These are phyloP conservation scores for Gymnobelideus leadbeateri DNA, from an alignment of 2,113 vertebrate species.

Conservation along the genomic window DNA sequence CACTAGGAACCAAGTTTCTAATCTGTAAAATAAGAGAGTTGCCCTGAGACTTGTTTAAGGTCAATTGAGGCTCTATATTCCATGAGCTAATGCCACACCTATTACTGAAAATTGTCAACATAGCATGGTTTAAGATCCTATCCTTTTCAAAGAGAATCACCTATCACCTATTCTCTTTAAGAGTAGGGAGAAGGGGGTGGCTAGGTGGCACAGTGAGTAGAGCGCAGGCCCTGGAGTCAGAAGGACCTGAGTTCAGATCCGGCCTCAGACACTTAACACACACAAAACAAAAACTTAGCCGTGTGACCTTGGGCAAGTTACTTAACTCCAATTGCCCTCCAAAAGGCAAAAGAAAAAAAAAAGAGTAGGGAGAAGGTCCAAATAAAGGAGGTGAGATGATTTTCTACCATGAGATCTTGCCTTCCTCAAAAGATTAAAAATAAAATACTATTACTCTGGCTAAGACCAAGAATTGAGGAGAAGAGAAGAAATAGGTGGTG, in stretches of 20 bases:
- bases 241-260: too few relatives aligned
- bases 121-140: background rate
- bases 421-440: background rate
- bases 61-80: background rate
- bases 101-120: background rate
- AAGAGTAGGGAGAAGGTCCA: conserved; percentile 59
- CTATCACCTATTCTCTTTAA: conserved; percentile 32
- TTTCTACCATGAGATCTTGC: background rate
- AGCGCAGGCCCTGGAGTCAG: too few relatives aligned
- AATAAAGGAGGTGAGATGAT: conserved; percentile 16
- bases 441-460: conserved; percentile 23
- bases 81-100: background rate
- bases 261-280: too few relatives aligned
- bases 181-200: conserved; percentile 62
- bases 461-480: conserved; percentile 42
- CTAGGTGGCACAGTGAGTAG: too few relatives aligned
- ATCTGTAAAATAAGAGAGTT: background rate
- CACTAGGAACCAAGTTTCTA: background rate
- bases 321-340: too few relatives aligned
- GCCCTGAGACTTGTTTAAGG: background rate
- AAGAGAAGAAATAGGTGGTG: conserved; percentile 3
- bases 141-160: conserved; percentile 50
- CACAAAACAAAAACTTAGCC: too few relatives aligned
- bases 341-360: too few relatives aligned
- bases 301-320: too few relatives aligned